Evolutionary conservation across 2,888 invertebrate genomes (phyloP).

Genomic region (Euspilapteryx auroguttella): DNA sequence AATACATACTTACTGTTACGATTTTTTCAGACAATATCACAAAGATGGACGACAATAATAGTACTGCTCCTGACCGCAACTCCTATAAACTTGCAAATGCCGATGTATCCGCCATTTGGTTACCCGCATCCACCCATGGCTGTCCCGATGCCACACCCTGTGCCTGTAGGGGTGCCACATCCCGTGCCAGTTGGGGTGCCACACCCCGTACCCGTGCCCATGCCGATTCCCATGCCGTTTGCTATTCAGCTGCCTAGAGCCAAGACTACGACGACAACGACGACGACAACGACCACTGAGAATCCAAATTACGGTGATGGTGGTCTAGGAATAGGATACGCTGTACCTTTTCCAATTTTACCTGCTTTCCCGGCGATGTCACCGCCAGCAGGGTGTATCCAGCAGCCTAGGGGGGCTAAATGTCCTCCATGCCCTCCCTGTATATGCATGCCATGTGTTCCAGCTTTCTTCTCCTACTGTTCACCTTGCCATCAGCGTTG

Average conservation of each 20-base stretch:
- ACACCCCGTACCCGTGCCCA: not conserved
- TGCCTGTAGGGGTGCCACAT: too few species aligned
- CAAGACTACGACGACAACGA: not conserved
- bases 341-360: not conserved
- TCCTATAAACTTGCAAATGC: slow-evolving; percentile 5
- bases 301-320: not conserved
- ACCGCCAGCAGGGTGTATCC: not conserved
- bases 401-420: slow-evolving; percentile 3
- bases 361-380: not conserved
- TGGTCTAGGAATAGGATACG: not conserved
- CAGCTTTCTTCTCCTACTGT: slow-evolving; percentile 37
- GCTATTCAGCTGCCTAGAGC: not conserved
- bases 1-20: too few species aligned
- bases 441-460: slow-evolving; percentile 32
- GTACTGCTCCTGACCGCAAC: too few species aligned
- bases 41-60: too few species aligned
- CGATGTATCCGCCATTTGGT: too few species aligned
- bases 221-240: not conserved
- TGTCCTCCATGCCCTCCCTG: slow-evolving; percentile 43
- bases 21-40: too few species aligned
- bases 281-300: slow-evolving; percentile 1
- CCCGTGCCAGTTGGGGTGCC: not conserved
- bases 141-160: too few species aligned
- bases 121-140: too few species aligned
- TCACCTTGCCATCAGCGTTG: slow-evolving; percentile 37